Base-by-base conservation (phyloP, 2,797 vertebrate genomes). In the Todus mexicanus region DNA sequence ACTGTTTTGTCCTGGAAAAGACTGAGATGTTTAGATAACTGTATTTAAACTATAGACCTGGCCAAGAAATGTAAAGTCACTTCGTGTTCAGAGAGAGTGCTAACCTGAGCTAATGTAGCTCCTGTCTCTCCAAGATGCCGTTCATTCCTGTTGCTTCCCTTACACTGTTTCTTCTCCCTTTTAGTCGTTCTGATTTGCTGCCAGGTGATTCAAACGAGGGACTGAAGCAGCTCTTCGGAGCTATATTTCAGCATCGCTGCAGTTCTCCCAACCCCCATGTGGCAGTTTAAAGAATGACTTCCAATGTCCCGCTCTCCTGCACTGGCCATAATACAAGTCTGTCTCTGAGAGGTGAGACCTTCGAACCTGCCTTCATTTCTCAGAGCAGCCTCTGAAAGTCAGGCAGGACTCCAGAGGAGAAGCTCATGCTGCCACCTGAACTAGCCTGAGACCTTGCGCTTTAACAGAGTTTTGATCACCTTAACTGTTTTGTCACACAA, bases 281-380 rank as follows among this genome's bases (percentile, higher is more conserved):
- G 48, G 79, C 42, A 29, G 68, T 9, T 12, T 3, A 5, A 56
- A 86, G 81, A 60, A 83, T 71, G 64, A 12, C 64, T 61, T 31
- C 42, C 45, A 0, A 43, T 13, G 70, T 35, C 15, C 47, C 5
- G 42, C 63, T 65, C 29, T 20, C 25, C 42, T 16, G 27, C 64
- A 0, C 12, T 7, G 17, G 7, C 5, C 4, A 0, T 5, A 22
- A 3, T 13, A 12, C 33, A 29, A 35, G 27, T 43, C 29, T 25
- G 48, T 18, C 61, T 40, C 42, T 2, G 53, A 22, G 13, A 47
- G 8, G 37, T 4, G 37, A 31, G 31, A 59, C 23, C 59, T n/a
- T 48, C 6, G 0, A 59, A 10, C 16, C 47, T 15, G 59, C 42
- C 14, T 5, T 33, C 21, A 0, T 22, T 33, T 15, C 87, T 31